Base-by-base conservation (phyloP, 2,888 invertebrate species). In the Leucoma salicis region DNA sequence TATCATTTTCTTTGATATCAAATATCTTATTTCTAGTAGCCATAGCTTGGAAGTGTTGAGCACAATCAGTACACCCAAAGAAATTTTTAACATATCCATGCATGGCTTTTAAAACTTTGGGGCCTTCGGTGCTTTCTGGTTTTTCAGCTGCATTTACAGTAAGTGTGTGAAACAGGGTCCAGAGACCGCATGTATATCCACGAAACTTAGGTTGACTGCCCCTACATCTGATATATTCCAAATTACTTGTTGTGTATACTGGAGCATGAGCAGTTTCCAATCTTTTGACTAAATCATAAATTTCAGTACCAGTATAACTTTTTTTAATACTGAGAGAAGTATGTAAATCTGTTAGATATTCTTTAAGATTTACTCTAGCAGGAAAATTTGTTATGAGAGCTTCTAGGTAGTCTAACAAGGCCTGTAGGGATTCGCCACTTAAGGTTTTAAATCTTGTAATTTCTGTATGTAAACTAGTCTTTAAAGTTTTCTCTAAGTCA, bases 171-270 rank as follows among this genome's bases (percentile, higher is more conserved):
- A 98, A 99, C 58, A 98, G 82, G 10, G 94, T 95, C 99, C 99
- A 99, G 21, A 99, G 87, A 0, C 97, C 95, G 82, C 99, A 99
- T 0, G 98, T 95, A 76, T 96, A 99, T 8, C 98, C 98, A 35
- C 99, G 91, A 63, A 91, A 93, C 46, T 91, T 90, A 0, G 92
- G 81, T 41, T 92, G 90, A 59, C 97, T 97, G 7, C 97, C 97
- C 58, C 90, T 91, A 71, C 99, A 99, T 1, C 94, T 94, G 24
- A 95, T 80, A 93, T 95, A 99, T 44, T 89, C 83, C 36, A 87
- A 63, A 8, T 88, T 79, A 8, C 88, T 79, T 5, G 91, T 81
- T 53, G 61, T 59, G 59, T 91, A 93, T 5, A 94, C 90, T 11
- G 92, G 91, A n/a, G 84, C 73, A 57, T 91, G 82, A 21, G 83